Evolutionary conservation across 1,140 invertebrate species (phyloP).

Genomic region (Halictus rubicundus): DNA sequence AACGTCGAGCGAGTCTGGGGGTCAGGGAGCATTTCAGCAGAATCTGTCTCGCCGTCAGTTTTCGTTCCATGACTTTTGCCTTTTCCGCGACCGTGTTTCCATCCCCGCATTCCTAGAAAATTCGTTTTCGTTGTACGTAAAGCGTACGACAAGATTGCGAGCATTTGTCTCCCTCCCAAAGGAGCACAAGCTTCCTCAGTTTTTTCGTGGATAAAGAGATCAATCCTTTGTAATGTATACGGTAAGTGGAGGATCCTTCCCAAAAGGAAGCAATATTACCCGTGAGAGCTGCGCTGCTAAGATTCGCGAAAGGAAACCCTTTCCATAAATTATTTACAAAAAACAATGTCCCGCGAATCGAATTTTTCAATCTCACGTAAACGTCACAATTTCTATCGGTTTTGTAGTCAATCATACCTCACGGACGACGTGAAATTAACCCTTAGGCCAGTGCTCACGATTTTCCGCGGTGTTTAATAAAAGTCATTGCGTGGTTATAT

Average conservation of each 20-base stretch:
- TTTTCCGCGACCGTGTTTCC: conserved; percentile 20
- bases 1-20: not conserved
- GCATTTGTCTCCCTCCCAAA: conserved; percentile 48
- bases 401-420: no score
- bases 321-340: not conserved
- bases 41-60: conserved; percentile 15
- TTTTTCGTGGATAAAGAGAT: conserved; percentile 19
- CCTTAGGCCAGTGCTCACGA: no score
- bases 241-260: not conserved
- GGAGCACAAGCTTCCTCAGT: not conserved
- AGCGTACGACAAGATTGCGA: conserved; percentile 37
- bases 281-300: not conserved
- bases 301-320: not conserved
- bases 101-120: conserved; percentile 8
- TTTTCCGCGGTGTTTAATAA: no score
- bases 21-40: conserved; percentile 13
- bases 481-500: no score
- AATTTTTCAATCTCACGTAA: no score
- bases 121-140: conserved; percentile 27
- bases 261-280: not conserved
- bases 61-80: conserved; percentile 16
- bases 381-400: no score
- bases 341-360: not conserved
- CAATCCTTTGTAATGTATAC: conserved; percentile 17
- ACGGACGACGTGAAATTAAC: no score